Conservation (phyloP, 2,888 invertebrate species). For the Dinocampus coccinellae region DNA sequence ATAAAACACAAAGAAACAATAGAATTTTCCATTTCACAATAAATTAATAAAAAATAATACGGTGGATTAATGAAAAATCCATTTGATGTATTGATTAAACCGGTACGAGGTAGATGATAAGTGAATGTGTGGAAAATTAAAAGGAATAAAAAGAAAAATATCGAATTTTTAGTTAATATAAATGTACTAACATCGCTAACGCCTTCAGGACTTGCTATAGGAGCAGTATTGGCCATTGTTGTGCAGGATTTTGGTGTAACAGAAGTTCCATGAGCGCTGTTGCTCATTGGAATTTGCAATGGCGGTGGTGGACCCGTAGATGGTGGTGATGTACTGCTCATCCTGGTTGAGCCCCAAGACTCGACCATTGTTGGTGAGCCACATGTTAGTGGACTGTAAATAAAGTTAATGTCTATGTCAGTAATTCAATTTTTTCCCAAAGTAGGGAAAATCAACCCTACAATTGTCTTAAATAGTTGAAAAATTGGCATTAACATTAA, state of each 20-base stretch:
- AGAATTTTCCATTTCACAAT: too few relatives aligned
- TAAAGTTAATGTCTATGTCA: constrained; percentile 43
- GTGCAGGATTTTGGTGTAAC: constrained; percentile 50
- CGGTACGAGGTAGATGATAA: too few relatives aligned
- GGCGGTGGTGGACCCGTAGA: constrained; percentile 56
- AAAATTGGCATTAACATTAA: neutral
- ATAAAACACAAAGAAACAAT: too few relatives aligned
- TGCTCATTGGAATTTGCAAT: constrained; percentile 53
- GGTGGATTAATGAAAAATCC: too few relatives aligned
- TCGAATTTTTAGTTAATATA: neutral
- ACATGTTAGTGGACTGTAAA: constrained; percentile 71
- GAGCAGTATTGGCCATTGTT: constrained; percentile 62
- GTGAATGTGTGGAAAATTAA: neutral
- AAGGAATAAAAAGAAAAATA: constrained; percentile 1
- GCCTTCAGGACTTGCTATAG: constrained; percentile 70
- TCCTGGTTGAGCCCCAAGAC: constrained; percentile 64
- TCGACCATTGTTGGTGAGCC: constrained; percentile 72
- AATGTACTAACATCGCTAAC: constrained; percentile 65
- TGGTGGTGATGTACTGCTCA: constrained; percentile 59
- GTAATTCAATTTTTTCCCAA: neutral
- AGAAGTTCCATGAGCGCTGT: constrained; percentile 49
- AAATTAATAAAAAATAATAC: too few relatives aligned
- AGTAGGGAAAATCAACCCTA: too few relatives aligned
- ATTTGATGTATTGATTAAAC: too few relatives aligned
- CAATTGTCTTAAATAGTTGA: too few relatives aligned